Conservation (phyloP, 2,113 vertebrate species). For the Elephas maximus region DNA sequence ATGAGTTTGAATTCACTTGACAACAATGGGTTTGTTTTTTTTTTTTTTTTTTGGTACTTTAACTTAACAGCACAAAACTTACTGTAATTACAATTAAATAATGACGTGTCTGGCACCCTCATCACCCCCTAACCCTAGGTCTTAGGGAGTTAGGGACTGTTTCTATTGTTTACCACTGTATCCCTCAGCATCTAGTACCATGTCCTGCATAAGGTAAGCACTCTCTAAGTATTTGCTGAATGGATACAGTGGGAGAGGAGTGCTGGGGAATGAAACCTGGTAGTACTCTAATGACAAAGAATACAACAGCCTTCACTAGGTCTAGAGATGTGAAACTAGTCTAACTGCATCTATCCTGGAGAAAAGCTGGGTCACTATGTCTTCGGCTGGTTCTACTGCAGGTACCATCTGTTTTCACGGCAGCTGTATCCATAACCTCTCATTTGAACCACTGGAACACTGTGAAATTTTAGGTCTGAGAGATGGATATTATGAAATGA, state of each 20-base stretch:
- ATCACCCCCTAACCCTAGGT: background rate
- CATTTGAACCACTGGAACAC: background rate
- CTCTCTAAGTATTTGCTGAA: background rate
- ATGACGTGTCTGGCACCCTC: background rate
- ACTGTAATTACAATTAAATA: slow-evolving; percentile 1
- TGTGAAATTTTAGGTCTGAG: slow-evolving; percentile 9
- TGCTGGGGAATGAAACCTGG: background rate
- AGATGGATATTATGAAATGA: background rate
- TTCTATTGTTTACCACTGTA: background rate
- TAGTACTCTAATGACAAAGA: background rate
- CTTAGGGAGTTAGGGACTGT: background rate
- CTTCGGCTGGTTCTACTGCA: background rate
- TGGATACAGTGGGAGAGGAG: background rate
- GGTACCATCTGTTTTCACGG: background rate
- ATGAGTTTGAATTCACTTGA: too few species aligned
- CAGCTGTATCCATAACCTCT: background rate
- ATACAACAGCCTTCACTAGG: background rate
- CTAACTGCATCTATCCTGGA: background rate
- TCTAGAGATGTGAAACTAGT: background rate
- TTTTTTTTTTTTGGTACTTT: background rate
- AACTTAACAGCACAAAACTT: background rate
- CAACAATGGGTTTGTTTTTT: too few species aligned
- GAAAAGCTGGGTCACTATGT: background rate
- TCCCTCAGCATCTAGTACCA: background rate
- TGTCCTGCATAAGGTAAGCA: background rate